These are phyloP conservation scores for Camelus bactrianus DNA, from an alignment of 2,113 vertebrate species.

Conservation along the genomic window DNA sequence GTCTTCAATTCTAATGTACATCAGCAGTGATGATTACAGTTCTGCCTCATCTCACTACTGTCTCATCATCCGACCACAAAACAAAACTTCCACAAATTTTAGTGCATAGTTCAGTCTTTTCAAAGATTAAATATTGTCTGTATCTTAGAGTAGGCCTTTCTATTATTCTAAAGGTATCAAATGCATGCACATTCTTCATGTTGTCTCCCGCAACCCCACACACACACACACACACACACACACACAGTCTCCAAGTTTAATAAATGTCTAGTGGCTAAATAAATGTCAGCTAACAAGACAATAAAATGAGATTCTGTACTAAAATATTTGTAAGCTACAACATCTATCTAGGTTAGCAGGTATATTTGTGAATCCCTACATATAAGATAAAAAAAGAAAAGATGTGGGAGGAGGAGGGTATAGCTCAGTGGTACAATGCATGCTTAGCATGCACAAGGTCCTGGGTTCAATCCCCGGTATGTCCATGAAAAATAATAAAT, in stretches of 20 bases:
- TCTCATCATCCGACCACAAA: background rate
- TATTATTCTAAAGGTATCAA: background rate
- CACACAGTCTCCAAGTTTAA: background rate
- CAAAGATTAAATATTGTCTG: slow-evolving; percentile 16
- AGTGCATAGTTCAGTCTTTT: background rate
- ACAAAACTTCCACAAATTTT: background rate
- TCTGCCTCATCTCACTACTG: background rate
- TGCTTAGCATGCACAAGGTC: no score
- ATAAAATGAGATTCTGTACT: slow-evolving; percentile 13
- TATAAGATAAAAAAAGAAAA: slow-evolving; percentile 20
- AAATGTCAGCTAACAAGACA: background rate
- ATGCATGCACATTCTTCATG: background rate
- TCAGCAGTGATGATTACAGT: background rate
- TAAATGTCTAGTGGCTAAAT: background rate
- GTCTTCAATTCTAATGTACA: background rate
- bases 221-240: background rate
- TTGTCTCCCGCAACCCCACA: background rate
- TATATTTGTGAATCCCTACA: slow-evolving; percentile 24
- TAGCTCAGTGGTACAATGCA: no score
- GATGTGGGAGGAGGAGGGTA: background rate
- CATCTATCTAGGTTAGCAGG: background rate
- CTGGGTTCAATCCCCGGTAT: no score
- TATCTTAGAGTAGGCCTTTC: background rate
- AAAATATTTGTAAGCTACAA: slow-evolving; percentile 7
- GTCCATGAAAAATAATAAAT: no score